These are phyloP conservation scores for Eriosoma lanigerum DNA, from an alignment of 1,140 invertebrate genomes.

Conservation along the genomic window DNA sequence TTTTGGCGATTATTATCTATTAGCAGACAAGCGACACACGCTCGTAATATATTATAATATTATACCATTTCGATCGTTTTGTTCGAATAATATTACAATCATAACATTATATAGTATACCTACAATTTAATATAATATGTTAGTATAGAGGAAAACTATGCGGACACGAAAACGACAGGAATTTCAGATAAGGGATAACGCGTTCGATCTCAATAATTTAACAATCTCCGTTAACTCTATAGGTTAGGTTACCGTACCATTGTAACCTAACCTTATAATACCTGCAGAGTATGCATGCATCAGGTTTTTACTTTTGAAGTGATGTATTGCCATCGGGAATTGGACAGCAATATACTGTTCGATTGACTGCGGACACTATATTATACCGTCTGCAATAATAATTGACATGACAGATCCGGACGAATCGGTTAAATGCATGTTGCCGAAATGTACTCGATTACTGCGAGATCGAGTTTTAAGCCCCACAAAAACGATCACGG, in stretches of 20 bases:
- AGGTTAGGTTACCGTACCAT: too few relatives aligned
- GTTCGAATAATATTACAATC: too few relatives aligned
- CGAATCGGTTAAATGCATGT: too few relatives aligned
- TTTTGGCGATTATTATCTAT: conserved; percentile 15
- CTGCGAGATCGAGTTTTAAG: too few relatives aligned
- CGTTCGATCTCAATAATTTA: conserved; percentile 7
- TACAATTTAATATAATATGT: too few relatives aligned
- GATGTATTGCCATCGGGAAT: not conserved
- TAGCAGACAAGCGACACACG: not conserved
- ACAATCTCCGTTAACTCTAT: not conserved
- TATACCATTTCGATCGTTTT: not conserved
- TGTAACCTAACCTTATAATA: too few relatives aligned
- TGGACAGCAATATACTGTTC: conserved; percentile 3
- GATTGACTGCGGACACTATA: not conserved
- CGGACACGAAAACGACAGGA: not conserved
- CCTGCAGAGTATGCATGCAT: too few relatives aligned
- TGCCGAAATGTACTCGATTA: too few relatives aligned
- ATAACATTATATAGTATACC: too few relatives aligned
- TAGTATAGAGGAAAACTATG: not conserved
- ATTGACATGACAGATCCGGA: too few relatives aligned
- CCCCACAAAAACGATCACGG: too few relatives aligned
- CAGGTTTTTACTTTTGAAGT: too few relatives aligned
- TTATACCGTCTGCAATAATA: not conserved
- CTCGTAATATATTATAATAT: not conserved
- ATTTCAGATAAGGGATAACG: not conserved